Base-by-base conservation (phyloP, 2,113 vertebrate species). In the Egretta garzetta region DNA sequence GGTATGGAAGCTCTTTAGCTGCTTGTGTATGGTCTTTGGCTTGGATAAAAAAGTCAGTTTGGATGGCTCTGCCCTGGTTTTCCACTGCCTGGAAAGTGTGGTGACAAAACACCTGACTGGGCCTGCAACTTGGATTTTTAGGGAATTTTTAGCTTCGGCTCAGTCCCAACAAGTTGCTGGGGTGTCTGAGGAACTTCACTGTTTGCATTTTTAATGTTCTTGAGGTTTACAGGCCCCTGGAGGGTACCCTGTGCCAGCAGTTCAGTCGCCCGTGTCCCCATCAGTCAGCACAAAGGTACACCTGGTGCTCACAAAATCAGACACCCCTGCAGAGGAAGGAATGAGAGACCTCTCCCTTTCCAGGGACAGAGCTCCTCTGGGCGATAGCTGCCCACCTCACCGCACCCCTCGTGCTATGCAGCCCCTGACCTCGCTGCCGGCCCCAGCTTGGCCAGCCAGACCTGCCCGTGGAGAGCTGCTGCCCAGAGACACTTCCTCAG, bases 401-500 rank as follows among this genome's bases (percentile, higher is more conserved):
- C 16, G 49, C 19, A 49, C 3, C 9, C 26, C 26, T 52, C 3
- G 1, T 3, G 17, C 8, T 17, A 4, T 2, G 1, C 80, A 76
- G 41, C 12, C 32, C 32, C 18, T 39, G 79, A 16, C 33, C 24
- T 73, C 2, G 1, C 45, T 82, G 60, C 23, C 3, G 3, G 50
- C 8, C 8, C 15, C 1, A 1, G 1, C 32, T 70, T 1, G 1
- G 30, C 21, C 58, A 27, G 50, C 33, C 49, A 41, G 21, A 4
- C 6, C 56, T 49, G n/a, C 17, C 83, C 8, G 1, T 17, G 8
- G 24, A 76, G 39, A 39, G 30, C 76, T 83, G 52, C 33, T 80
- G 45, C 70, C 55, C 68, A 66, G 45, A 21, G 3, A 50, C 56
- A 32, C 67, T 80, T 53, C 60, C 47, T 63, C 11, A 7, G 41